Evolutionary conservation across 2,797 vertebrate species (phyloP), one percentile per base, ranked within the genome.

Genomic region (Falco columbarius): DNA sequence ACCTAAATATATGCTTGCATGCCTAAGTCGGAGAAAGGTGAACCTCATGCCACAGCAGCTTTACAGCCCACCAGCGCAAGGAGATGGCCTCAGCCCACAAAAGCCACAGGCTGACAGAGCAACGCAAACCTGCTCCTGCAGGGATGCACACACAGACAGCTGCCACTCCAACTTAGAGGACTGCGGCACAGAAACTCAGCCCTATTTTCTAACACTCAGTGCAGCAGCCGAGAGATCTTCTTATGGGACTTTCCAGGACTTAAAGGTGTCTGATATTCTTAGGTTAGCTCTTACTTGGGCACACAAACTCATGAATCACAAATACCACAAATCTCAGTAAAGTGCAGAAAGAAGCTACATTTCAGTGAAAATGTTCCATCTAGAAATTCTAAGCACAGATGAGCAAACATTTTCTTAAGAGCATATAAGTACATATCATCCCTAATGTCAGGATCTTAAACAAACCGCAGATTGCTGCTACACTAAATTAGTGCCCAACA

Each of bases 111-210:
- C 36, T 54, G 38, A 36, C n/a, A 54, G 42, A 68, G 54, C 32
- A 42, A n/a, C 0, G 2, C 42, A 42, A 80, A 56, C n/a, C 58
- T 24, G 24, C 68, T 32, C 47, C 29, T 2, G 4, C 0, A 1
- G 49, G 51, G 44, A 63, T 2, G 3, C 1, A 1, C 20, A 61
- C 0, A 7, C 29, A n/a, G 27, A 16, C n/a, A 47, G 65, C 40
- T 34, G 34, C 36, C 52, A 0, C 66, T 42, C 47, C 59, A 72
- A 4, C 12, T 40, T 36, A 7, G 3, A 54, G 40, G 49, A 40
- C 6, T 20, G 36, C 36, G 18, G 55, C 4, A 0, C 1, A 3
- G 55, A 80, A 74, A 40, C 12, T 56, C 74, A 80, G 18, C 15
- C 44, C 42, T 15, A 12, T 36, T 59, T 59, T 59, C 81, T 63